Conservation (phyloP, 2,888 invertebrate genomes). For the Conchocele bisecta region DNA sequence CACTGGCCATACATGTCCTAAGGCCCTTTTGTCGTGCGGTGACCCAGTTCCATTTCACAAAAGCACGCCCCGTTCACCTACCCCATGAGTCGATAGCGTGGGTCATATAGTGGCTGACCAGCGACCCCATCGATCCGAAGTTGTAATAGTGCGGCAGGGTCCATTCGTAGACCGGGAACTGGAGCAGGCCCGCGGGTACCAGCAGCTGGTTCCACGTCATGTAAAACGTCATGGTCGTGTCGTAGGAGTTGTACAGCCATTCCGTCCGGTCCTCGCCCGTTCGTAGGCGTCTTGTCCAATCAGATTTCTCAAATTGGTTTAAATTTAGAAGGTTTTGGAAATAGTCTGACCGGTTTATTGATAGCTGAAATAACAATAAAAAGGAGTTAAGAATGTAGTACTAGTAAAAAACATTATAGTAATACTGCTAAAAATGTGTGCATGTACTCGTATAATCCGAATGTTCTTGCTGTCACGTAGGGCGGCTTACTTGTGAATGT, state of each 20-base stretch:
- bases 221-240: slow-evolving; percentile 64
- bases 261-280: slow-evolving; percentile 57
- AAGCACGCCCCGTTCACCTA: slow-evolving; percentile 61
- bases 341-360: slow-evolving; percentile 84
- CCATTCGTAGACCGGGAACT: slow-evolving; percentile 77
- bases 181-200: slow-evolving; percentile 76
- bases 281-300: slow-evolving; percentile 67
- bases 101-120: slow-evolving; percentile 69
- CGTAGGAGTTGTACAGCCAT: slow-evolving; percentile 69
- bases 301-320: slow-evolving; percentile 82
- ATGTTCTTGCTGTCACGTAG: no score
- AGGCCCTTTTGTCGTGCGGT: neutral
- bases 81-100: slow-evolving; percentile 75
- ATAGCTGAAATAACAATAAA: slow-evolving; percentile 82
- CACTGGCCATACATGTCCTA: neutral
- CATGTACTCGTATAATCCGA: no score
- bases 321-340: slow-evolving; percentile 84
- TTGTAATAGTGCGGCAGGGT: slow-evolving; percentile 72
- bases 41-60: neutral
- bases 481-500: no score
- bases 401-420: no score
- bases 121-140: slow-evolving; percentile 75
- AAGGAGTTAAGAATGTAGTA: no score
- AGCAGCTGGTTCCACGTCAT: slow-evolving; percentile 77
- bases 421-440: no score